Evolutionary conservation across 2,113 vertebrate species (phyloP).

Genomic region (Pseudonaja textilis): DNA sequence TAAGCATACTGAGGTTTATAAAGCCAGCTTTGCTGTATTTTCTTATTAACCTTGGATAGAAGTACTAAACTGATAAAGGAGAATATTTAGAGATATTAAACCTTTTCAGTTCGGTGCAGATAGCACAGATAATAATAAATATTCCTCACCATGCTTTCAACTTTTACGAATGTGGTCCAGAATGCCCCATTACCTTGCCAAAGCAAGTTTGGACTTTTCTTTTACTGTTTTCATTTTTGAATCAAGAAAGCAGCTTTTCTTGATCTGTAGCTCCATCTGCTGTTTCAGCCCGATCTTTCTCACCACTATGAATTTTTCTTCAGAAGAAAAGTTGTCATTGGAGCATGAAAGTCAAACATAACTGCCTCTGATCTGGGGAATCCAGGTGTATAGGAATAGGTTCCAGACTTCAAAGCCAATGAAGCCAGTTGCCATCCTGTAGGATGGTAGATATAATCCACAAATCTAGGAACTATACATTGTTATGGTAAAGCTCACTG

Average conservation of each 20-base stretch:
- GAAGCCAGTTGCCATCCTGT: not conserved
- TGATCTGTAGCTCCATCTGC: constrained; percentile 31
- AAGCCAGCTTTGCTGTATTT: not conserved
- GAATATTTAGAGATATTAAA: not conserved
- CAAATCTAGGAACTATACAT: not conserved
- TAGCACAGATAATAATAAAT: not conserved
- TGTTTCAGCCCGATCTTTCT: constrained; percentile 11
- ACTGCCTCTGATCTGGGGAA: not conserved
- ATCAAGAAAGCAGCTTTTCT: not conserved
- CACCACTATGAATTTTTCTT: not conserved
- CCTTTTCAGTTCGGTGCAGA: not conserved
- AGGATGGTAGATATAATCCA: not conserved
- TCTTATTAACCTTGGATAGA: not conserved
- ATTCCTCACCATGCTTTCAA: not conserved
- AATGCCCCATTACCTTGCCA: not conserved
- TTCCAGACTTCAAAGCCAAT: not conserved
- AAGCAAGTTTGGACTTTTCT: not conserved
- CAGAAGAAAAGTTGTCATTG: not conserved
- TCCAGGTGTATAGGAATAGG: not conserved
- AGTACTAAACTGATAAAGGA: not conserved
- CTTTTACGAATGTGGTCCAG: not conserved
- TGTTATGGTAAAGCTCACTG: not conserved
- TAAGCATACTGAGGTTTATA: not conserved
- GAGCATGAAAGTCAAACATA: not conserved
- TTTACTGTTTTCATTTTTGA: not conserved